A percentile compares a stretch with the other conserved stretches of the same genome.
These are phyloP conservation scores for Lophura nycthemera DNA, from an alignment of 2,113 vertebrate genomes.

Conservation along the genomic window DNA sequence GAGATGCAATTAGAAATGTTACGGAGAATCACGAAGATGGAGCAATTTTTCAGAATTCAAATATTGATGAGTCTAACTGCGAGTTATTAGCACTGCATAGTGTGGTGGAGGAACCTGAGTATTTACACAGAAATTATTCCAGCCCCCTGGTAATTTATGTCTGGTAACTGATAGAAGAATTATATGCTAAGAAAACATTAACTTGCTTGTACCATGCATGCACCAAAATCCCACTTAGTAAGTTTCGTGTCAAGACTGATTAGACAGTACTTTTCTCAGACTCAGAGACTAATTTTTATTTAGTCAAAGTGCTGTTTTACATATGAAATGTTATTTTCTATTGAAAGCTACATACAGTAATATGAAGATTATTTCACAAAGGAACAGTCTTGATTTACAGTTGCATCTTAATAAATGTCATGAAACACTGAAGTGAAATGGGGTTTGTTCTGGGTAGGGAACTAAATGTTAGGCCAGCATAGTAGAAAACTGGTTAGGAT, in stretches of 20 bases:
- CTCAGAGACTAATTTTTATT: neutral
- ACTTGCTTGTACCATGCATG: neutral
- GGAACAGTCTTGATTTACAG: neutral
- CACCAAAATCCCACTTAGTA: neutral
- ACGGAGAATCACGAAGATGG: neutral
- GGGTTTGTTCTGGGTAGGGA: neutral
- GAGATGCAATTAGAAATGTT: constrained; percentile 15
- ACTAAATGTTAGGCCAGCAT: neutral
- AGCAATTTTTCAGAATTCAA: constrained; percentile 15
- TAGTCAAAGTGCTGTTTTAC: neutral
- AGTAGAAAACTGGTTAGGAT: neutral
- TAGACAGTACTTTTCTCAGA: neutral
- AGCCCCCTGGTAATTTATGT: constrained; percentile 61
- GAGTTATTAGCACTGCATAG: constrained; percentile 37
- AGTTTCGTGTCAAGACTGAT: neutral
- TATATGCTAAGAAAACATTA: neutral
- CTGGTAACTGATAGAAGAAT: neutral
- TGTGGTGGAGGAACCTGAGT: neutral
- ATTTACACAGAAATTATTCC: constrained; percentile 37
- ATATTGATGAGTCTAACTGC: constrained; percentile 19
- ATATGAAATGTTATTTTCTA: neutral
- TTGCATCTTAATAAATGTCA: neutral
- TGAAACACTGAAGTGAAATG: neutral
- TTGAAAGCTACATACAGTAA: neutral
- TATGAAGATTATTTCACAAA: neutral